A percentile compares a stretch with the other conserved stretches of the same genome.
These are phyloP conservation scores for Drosophila chauvacae DNA, from an alignment of 1,140 invertebrate genomes.

Conservation along the genomic window DNA sequence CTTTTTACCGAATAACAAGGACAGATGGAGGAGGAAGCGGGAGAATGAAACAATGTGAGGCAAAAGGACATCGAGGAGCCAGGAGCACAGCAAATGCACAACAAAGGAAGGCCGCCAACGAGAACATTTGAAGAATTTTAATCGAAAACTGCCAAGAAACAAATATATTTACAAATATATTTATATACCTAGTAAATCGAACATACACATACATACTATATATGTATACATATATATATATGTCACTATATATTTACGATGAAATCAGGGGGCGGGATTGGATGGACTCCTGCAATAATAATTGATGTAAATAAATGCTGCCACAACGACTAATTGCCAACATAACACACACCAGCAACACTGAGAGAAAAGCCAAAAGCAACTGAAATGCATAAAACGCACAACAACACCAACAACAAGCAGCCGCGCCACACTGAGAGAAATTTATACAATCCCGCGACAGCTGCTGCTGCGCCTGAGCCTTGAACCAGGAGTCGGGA, in stretches of 20 bases:
- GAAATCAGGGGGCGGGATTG: slow-evolving; percentile 10
- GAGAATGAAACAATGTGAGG: slow-evolving; percentile 31
- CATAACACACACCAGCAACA: slow-evolving; percentile 8
- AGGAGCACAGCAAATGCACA: slow-evolving; percentile 41
- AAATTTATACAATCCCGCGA: slow-evolving; percentile 10
- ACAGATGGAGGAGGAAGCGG: slow-evolving; percentile 16
- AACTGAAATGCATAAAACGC: slow-evolving; percentile 60
- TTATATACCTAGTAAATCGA: slow-evolving; percentile 48
- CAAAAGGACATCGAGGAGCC: slow-evolving; percentile 17
- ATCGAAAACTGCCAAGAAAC: slow-evolving; percentile 76
- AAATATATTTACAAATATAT: slow-evolving; percentile 53
- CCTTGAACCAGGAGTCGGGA: slow-evolving; percentile 10
- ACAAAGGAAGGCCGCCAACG: slow-evolving; percentile 41
- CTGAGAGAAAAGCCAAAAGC: slow-evolving; percentile 29
- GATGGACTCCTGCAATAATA: slow-evolving; percentile 49
- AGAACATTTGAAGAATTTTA: slow-evolving; percentile 76
- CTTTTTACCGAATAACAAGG: neutral
- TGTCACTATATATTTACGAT: slow-evolving; percentile 7
- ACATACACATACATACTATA: slow-evolving; percentile 35
- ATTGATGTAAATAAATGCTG: slow-evolving; percentile 78
- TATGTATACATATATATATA: neutral
- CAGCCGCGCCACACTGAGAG: slow-evolving; percentile 15
- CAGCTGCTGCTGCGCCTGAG: slow-evolving; percentile 45
- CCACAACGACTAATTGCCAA: slow-evolving; percentile 47
- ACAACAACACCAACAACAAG: slow-evolving; percentile 50